Base-by-base conservation (phyloP, 2,797 vertebrate species). In the Thalassophryne amazonica region DNA sequence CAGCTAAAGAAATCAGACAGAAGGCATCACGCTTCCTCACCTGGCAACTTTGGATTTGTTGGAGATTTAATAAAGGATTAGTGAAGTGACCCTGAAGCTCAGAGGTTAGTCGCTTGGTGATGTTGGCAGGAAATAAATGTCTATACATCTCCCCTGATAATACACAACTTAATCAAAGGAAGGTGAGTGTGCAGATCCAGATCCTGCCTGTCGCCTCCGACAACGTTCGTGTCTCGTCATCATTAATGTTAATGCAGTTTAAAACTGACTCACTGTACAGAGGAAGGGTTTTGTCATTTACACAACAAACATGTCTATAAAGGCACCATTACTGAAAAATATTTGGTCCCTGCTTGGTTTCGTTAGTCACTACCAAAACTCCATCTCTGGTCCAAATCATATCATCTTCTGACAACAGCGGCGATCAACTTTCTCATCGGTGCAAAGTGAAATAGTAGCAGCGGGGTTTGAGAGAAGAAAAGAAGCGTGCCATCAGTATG, bases 401-500 rank as follows among this genome's bases (percentile, higher is more conserved):
- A 52, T 47, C 34, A 38, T 43, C 32, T n/a, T 40, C n/a, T 15
- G 40, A 70, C 48, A 61, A 60, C 60, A 35, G 24, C 36, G 22
- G 16, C 2, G 13, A 57, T 71, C 21, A 20, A 48, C 58, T 64
- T 81, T 80, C 72, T 72, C 69, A 60, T 65, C 20, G 25, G 52
- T 42, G 67, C 40, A 59, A 57, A 64, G 57, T 39, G 20, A 51
- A 71, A 42, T 36, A 76, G 64, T 45, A 67, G 54, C 40, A 41
- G 54, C 8, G 30, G 58, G 47, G n/a, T 31, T 40, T 7, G 60
- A 16, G 16, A 15, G 34, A 53, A 76, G 69, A 52, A 60, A 51
- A 63, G 31, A 57, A 68, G 56, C 48, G 33, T 60, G 60, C 39
- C 53, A 69, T 53, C 51, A 60, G 48, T 60, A 72, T 89, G 86